A percentile compares a stretch with the other conserved stretches of the same genome.
These are phyloP conservation scores for Rhinichthys klamathensis DNA, from an alignment of 2,113 vertebrate species.

Conservation along the genomic window DNA sequence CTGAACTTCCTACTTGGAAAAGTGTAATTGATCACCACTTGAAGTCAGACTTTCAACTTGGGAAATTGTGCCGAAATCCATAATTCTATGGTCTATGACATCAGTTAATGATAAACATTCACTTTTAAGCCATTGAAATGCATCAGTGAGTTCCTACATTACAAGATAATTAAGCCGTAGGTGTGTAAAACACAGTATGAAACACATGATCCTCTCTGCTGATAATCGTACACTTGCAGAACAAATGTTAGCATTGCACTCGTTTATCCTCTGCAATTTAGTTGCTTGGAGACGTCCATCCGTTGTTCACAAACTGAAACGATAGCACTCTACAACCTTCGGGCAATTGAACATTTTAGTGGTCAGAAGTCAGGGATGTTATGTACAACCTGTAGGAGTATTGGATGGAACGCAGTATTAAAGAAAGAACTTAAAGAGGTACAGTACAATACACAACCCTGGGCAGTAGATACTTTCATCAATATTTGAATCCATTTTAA, in stretches of 20 bases:
- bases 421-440: not conserved
- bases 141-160: not conserved
- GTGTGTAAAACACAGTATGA: not conserved
- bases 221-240: not conserved
- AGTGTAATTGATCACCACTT: not conserved
- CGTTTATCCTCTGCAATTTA: not conserved
- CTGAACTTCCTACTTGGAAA: not conserved
- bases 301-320: not conserved
- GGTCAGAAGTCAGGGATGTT: not conserved
- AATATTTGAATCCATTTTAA: not conserved
- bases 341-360: not conserved
- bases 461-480: not conserved
- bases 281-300: conserved; percentile 8
- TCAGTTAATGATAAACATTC: not conserved
- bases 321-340: not conserved
- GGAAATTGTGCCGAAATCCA: not conserved
- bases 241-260: not conserved
- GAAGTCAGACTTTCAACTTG: not conserved
- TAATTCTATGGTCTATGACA: not conserved
- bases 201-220: not conserved
- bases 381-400: not conserved
- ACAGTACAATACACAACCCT: not conserved
- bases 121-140: not conserved
- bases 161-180: not conserved
- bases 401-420: not conserved